Percentiles rank a stretch among this genome's conserved stretches.
Conservation (phyloP, 1,140 invertebrate species). For the Macrobrachium rosenbergii region DNA sequence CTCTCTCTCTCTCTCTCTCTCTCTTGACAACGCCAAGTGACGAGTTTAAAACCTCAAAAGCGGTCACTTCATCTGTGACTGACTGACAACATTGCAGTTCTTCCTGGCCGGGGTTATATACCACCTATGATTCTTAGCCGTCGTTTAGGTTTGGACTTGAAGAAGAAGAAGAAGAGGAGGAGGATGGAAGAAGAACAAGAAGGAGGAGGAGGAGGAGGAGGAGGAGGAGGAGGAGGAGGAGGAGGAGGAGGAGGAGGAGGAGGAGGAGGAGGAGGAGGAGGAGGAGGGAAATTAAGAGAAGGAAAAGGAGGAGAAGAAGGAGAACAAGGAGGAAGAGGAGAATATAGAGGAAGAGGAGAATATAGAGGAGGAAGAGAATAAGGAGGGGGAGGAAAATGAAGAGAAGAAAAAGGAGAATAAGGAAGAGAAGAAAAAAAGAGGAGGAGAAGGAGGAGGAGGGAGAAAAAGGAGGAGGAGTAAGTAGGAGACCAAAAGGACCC, state of each 20-base stretch:
- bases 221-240: conserved; percentile 8
- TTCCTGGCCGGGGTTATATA: too few species aligned
- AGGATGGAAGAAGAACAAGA: neutral
- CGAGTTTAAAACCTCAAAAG: too few species aligned
- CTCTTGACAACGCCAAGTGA: too few species aligned
- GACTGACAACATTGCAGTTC: too few species aligned
- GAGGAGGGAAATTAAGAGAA: too few species aligned
- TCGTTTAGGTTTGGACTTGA: neutral
- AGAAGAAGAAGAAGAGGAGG: conserved; percentile 1
- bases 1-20: too few species aligned
- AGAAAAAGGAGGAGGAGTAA: too few species aligned
- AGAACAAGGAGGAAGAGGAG: neutral
- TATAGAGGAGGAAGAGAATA: neutral
- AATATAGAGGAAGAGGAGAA: neutral
- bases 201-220: neutral
- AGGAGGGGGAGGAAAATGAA: neutral
- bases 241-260: neutral
- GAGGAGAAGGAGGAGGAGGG: too few species aligned
- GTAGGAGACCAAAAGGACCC: too few species aligned
- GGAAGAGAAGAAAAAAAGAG: too few species aligned
- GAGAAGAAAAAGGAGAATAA: neutral
- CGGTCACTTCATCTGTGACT: too few species aligned
- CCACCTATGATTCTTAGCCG: too few species aligned
- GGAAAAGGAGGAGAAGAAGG: neutral
- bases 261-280: neutral